phyloP scores from a whole-genome alignment of 2,797 vertebrate species.

The Sternarchorhynchus goeldii region DNA sequence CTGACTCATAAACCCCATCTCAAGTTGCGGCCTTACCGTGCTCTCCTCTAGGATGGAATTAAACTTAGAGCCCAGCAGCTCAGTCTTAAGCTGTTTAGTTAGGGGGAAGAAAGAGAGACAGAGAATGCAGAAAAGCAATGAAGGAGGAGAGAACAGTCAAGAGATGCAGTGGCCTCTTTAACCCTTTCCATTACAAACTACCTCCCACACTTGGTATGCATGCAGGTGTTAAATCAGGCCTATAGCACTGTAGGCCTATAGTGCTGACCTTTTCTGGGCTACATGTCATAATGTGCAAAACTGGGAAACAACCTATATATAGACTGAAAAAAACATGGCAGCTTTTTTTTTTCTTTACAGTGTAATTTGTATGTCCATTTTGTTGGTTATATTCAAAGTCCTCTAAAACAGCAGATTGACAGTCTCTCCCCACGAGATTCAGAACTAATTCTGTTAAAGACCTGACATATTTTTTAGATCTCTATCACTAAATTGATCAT shows the following conservation, averaged over 20 bases:
- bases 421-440: too few relatives aligned
- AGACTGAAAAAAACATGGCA: not conserved
- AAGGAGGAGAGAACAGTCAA: slow-evolving; percentile 77
- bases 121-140: slow-evolving; percentile 80
- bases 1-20: slow-evolving; percentile 45
- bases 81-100: slow-evolving; percentile 87
- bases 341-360: not conserved
- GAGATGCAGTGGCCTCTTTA: slow-evolving; percentile 53
- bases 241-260: not conserved
- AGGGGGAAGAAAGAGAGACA: slow-evolving; percentile 80
- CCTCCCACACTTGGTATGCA: slow-evolving; percentile 39
- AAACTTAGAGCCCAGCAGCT: slow-evolving; percentile 88
- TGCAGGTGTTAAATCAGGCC: slow-evolving; percentile 43
- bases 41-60: slow-evolving; percentile 87
- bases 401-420: too few relatives aligned
- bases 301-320: not conserved
- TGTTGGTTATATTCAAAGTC: too few relatives aligned
- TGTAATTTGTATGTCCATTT: not conserved
- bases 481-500: not conserved
- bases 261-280: not conserved
- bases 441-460: too few relatives aligned
- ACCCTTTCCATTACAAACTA: slow-evolving; percentile 32
- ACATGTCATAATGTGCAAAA: not conserved
- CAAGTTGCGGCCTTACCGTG: slow-evolving; percentile 77
- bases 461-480: not conserved